These are phyloP conservation scores for Bostrychus sinensis DNA, from an alignment of 2,113 vertebrate species.

Conservation along the genomic window DNA sequence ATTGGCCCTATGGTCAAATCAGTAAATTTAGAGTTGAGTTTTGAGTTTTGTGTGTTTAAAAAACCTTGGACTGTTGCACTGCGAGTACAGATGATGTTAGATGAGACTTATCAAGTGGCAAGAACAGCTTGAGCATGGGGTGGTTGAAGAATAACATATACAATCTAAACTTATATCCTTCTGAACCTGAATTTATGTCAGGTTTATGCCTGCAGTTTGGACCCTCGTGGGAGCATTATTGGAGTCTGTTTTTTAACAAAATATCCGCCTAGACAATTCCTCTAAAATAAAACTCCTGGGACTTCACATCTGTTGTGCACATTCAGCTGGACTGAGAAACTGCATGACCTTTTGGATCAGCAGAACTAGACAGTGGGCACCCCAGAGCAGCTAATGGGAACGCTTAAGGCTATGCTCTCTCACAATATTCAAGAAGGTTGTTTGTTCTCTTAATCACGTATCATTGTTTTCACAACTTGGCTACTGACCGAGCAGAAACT, in stretches of 20 bases:
- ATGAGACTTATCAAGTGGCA: no score
- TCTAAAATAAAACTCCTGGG: no score
- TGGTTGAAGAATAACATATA: neutral
- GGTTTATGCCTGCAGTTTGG: no score
- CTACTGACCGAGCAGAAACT: slow-evolving; percentile 14
- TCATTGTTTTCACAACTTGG: slow-evolving; percentile 21
- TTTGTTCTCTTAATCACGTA: slow-evolving; percentile 34
- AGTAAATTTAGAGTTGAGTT: no score
- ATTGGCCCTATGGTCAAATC: no score
- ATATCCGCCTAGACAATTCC: no score
- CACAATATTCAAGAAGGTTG: slow-evolving; percentile 1
- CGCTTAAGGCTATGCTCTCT: slow-evolving; percentile 33
- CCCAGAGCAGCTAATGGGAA: slow-evolving; percentile 17
- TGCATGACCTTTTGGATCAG: slow-evolving; percentile 55
- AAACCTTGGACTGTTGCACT: no score
- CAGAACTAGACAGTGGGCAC: slow-evolving; percentile 35
- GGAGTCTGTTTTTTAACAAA: no score
- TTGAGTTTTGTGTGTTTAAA: no score
- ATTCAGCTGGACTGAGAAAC: slow-evolving; percentile 28
- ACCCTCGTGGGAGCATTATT: no score
- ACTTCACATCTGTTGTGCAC: slow-evolving; percentile 33
- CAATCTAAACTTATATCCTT: neutral
- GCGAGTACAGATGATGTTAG: no score
- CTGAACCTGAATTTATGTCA: neutral
- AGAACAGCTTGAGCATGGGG: neutral